These are phyloP conservation scores for Polymixis lichenea DNA, from an alignment of 2,888 invertebrate genomes.

Conservation along the genomic window DNA sequence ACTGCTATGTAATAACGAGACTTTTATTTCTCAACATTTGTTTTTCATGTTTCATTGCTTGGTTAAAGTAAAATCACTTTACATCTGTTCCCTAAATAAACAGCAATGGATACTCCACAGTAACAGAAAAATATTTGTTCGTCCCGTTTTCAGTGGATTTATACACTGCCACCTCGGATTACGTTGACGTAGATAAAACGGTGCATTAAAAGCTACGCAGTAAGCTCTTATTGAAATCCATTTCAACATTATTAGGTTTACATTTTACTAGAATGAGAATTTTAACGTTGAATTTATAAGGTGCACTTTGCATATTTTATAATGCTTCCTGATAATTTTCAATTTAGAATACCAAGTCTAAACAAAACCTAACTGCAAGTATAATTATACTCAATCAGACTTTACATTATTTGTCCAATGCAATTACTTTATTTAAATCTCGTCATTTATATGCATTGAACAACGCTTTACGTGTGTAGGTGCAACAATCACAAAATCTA, in stretches of 20 bases:
- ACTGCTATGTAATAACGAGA: background rate
- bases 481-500: background rate
- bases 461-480: background rate
- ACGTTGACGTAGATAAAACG: conserved; percentile 49
- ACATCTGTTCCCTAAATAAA: background rate
- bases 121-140: conserved; percentile 12
- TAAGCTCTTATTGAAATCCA: conserved; percentile 50
- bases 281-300: background rate
- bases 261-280: conserved; percentile 8
- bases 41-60: background rate
- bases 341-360: background rate
- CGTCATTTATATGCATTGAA: background rate
- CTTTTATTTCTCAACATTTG: conserved; percentile 2
- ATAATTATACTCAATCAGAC: background rate
- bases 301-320: background rate
- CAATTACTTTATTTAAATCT: background rate
- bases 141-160: conserved; percentile 30
- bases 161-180: conserved; percentile 42
- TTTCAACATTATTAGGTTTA: conserved; percentile 46
- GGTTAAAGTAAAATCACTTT: background rate
- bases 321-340: background rate
- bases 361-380: too few species aligned
- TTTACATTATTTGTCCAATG: background rate
- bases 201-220: conserved; percentile 33
- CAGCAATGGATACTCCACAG: conserved; percentile 22